These are phyloP conservation scores for Pteronura brasiliensis DNA, from an alignment of 2,113 vertebrate genomes.

Conservation along the genomic window DNA sequence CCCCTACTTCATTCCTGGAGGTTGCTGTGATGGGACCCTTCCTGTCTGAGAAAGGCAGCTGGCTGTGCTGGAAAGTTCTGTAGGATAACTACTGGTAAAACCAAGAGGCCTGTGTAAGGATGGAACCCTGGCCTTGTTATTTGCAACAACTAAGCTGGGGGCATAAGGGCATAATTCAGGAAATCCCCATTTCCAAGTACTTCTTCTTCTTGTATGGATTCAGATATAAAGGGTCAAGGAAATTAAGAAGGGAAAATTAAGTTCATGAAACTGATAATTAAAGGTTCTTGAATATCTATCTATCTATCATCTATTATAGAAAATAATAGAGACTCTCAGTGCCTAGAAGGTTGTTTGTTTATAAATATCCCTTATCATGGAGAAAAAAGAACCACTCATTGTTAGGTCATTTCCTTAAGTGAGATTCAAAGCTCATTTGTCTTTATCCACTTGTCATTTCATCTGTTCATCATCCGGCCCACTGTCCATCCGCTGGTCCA, in stretches of 20 bases:
- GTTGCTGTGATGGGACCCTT: background rate
- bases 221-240: background rate
- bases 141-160: background rate
- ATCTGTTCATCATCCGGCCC: background rate
- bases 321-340: background rate
- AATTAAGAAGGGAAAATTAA: slow-evolving; percentile 31
- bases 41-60: background rate
- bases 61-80: background rate
- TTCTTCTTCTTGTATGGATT: slow-evolving; percentile 34
- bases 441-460: background rate
- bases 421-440: background rate
- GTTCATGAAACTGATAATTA: background rate
- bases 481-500: background rate
- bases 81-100: background rate
- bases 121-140: background rate
- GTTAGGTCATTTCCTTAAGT: background rate
- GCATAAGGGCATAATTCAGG: background rate
- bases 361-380: background rate
- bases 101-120: background rate
- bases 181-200: slow-evolving; percentile 23
- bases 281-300: background rate
- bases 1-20: background rate
- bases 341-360: background rate
- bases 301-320: background rate
- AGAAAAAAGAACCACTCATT: background rate